Base-by-base conservation (phyloP, 2,888 invertebrate genomes). In the Drosophila longiperda region DNA sequence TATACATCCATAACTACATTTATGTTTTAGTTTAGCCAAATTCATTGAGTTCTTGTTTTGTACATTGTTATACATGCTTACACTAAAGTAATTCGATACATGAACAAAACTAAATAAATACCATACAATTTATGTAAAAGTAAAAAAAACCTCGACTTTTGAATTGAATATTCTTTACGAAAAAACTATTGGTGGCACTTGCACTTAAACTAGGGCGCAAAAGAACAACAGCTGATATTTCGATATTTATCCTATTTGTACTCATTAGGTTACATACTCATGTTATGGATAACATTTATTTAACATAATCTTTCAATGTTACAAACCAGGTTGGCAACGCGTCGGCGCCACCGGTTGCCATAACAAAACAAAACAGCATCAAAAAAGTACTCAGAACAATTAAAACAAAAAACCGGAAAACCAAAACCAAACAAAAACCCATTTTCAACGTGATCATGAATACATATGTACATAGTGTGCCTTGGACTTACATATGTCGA, bases 21-120 rank as follows among this genome's bases (percentile, higher is more conserved):
- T 78, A 68, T 67, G 58, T 75, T 80, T 85, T 86, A 86, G 85
- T 82, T 86, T 88, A 87, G 87, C 82, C 74, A 83, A 87, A 81
- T 88, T 84, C 74, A 84, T 76, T 76, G 65, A 86, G 80, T 82
- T 88, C 88, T 87, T 87, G 83, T 84, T 87, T 88, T 87, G 84
- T 87, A 87, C 86, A 87, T 87, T 87, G 88, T 87, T 87, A 88
- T 86, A 80, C 83, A 80, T 78, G 87, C 85, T 86, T 80, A 85
- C 65, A 77, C 70, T 32, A 73, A 59, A 61, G 50, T 66, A 78
- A 66, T 75, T 75, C 78, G 45, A 65, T 68, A 58, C 78, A 74
- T 78, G 48, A 72, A 75, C 76, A 15, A 32, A 57, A 78, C 63
- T 66, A 38, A 80, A 86, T 82, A 82, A 82, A 84, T 75, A 68